Percentiles rank a stretch among this genome's conserved stretches.
These are phyloP conservation scores for Cyprinodon diabolis DNA, from an alignment of 2,797 vertebrate species.

Conservation along the genomic window DNA sequence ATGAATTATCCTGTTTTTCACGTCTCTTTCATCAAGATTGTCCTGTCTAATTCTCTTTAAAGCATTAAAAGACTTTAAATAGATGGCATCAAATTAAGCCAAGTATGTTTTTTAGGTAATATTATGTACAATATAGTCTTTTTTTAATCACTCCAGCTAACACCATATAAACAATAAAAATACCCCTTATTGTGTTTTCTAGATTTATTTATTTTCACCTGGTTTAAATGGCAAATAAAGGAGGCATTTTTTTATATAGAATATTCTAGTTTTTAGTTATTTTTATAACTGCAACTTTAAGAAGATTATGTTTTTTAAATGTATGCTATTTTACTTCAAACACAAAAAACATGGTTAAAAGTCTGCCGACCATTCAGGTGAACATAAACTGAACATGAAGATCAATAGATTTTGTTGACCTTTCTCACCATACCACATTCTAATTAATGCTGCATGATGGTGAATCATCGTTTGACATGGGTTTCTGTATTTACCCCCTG, in stretches of 20 bases:
- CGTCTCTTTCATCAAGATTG: no score
- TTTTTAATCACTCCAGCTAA: not conserved
- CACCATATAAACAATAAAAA: not conserved
- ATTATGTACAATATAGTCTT: not conserved
- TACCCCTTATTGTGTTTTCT: not conserved
- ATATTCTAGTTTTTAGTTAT: not conserved
- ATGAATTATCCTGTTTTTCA: no score
- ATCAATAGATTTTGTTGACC: constrained; percentile 40
- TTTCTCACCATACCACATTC: constrained; percentile 32
- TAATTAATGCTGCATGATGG: constrained; percentile 28
- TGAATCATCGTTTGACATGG: not conserved
- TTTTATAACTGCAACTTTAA: not conserved
- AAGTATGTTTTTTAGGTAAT: not conserved
- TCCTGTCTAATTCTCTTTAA: not conserved
- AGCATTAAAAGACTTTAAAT: not conserved
- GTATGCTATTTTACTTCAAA: constrained; percentile 18
- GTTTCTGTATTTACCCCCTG: no score
- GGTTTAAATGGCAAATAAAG: no score
- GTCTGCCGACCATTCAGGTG: constrained; percentile 49
- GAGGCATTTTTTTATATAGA: no score
- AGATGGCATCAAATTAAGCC: not conserved
- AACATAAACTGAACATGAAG: constrained; percentile 43
- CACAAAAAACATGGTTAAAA: constrained; percentile 16
- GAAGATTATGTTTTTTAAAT: not conserved
- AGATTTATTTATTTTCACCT: not conserved